Percentiles rank a stretch among this genome's conserved stretches.
phyloP scores from a whole-genome alignment of 2,113 vertebrate species.

The Proteles cristata region DNA sequence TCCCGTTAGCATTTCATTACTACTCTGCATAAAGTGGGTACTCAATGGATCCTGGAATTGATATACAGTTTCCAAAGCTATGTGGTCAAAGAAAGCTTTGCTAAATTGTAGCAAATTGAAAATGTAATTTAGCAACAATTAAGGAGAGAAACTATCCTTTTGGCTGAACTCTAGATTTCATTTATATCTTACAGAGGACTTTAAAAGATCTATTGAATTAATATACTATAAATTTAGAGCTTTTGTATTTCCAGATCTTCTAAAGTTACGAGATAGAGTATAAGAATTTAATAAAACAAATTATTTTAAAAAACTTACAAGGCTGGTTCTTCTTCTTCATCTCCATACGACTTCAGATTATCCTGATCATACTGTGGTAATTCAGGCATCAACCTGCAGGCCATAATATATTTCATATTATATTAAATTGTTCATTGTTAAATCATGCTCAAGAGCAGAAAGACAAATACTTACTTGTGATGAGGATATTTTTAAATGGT shows the following conservation, averaged over 20 bases:
- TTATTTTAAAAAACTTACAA: conserved; percentile 88
- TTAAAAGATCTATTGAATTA: neutral
- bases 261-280: neutral
- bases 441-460: neutral
- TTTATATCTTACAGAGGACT: neutral
- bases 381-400: conserved; percentile 93
- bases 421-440: neutral
- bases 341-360: conserved; percentile 91
- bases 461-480: neutral
- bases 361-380: conserved; percentile 94
- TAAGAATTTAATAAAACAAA: neutral
- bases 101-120: neutral
- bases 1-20: neutral
- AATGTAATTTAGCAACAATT: neutral
- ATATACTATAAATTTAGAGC: neutral
- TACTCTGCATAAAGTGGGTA: neutral
- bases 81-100: neutral
- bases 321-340: conserved; percentile 93
- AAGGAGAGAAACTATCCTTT: neutral
- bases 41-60: neutral
- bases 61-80: neutral
- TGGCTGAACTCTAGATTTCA: neutral
- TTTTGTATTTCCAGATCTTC: neutral
- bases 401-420: neutral
- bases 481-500: neutral